Percentiles rank a stretch among this genome's conserved stretches.
Conservation (phyloP, 2,888 invertebrate species). For the Palloptera scutellata region DNA sequence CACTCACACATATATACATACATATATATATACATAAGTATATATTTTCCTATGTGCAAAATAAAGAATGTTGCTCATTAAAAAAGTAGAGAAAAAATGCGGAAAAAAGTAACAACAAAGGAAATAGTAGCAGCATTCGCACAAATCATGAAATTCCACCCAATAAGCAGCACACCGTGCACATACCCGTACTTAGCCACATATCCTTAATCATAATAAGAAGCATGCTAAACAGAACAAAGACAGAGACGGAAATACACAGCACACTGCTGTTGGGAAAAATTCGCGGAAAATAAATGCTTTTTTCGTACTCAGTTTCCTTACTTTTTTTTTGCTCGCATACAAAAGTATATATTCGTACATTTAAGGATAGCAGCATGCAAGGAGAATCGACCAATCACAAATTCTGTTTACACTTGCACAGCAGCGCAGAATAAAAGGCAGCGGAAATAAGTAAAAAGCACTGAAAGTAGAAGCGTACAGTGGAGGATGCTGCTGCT, state of each 20-base stretch:
- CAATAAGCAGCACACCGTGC: neutral
- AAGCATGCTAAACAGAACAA: constrained; percentile 56
- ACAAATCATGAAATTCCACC: no score
- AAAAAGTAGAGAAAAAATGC: neutral
- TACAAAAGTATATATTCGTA: neutral
- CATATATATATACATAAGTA: no score
- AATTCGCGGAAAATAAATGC: constrained; percentile 14
- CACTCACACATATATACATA: no score
- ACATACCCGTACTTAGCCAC: constrained; percentile 13
- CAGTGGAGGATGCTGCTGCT: constrained; percentile 15
- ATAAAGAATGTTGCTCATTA: constrained; percentile 18
- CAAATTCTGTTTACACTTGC: constrained; percentile 43
- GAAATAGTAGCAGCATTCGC: no score
- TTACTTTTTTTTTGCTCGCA: constrained; percentile 3
- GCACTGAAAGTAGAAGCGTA: constrained; percentile 7
- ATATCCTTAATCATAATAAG: constrained; percentile 54
- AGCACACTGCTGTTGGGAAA: constrained; percentile 26
- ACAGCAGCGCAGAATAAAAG: constrained; percentile 18
- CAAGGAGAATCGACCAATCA: constrained; percentile 41
- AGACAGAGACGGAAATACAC: constrained; percentile 44
- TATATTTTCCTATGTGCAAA: no score
- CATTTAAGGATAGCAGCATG: constrained; percentile 12
- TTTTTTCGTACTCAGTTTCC: neutral
- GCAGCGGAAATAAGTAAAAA: constrained; percentile 7
- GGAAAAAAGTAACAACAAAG: neutral